These are phyloP conservation scores for Patiria pectinifera DNA, from an alignment of 53 echinoderm and acorn worm species.

Conservation along the genomic window DNA sequence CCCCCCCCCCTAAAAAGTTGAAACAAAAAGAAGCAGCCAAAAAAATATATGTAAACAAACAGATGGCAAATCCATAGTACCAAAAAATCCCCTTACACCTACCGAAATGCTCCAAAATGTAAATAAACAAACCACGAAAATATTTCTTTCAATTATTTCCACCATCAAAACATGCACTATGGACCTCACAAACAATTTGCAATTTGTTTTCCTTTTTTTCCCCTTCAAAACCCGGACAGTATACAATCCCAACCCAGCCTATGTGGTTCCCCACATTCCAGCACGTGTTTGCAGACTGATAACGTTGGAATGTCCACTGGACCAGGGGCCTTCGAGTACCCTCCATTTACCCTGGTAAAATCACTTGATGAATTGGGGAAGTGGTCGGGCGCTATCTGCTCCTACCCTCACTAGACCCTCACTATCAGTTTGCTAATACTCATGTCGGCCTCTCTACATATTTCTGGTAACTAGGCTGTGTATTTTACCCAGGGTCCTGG, in stretches of 20 bases:
- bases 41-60: background rate
- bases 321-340: background rate
- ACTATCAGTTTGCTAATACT: background rate
- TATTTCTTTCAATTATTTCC: background rate
- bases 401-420: background rate
- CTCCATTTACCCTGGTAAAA: slow-evolving; percentile 20
- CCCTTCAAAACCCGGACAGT: background rate
- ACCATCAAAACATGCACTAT: slow-evolving; percentile 48
- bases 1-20: too few relatives aligned
- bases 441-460: slow-evolving; percentile 28
- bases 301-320: slow-evolving; percentile 39
- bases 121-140: slow-evolving; percentile 24
- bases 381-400: background rate
- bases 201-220: background rate
- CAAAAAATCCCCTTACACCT: slow-evolving; percentile 6
- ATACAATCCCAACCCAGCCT: background rate
- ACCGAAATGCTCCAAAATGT: background rate
- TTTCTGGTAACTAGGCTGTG: slow-evolving; percentile 30
- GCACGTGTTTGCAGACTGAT: slow-evolving; percentile 56
- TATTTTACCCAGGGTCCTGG: slow-evolving; percentile 37
- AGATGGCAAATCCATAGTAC: background rate
- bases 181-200: background rate
- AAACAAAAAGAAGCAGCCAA: background rate
- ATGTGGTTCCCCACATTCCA: slow-evolving; percentile 19
- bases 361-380: background rate